Conservation (phyloP, 2,113 vertebrate species). For the Xiphorhynchus elegans region DNA sequence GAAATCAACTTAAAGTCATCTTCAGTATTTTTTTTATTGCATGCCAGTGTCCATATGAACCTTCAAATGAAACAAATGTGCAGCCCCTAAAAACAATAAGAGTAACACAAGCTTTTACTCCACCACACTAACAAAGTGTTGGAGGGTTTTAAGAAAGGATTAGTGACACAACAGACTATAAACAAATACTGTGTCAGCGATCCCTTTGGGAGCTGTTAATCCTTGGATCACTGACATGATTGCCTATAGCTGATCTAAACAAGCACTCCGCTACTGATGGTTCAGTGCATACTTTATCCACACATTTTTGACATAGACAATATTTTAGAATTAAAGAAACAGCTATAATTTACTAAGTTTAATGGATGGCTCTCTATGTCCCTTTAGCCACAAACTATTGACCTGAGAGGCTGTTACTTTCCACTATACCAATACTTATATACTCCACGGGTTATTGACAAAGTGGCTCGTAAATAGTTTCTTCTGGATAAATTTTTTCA, state of each 20-base stretch:
- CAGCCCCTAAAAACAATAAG: neutral
- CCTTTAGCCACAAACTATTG: neutral
- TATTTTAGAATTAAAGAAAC: neutral
- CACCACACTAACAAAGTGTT: neutral
- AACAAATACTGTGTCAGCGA: neutral
- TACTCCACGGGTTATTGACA: neutral
- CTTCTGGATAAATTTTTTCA: neutral
- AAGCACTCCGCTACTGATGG: neutral
- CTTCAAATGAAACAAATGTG: neutral
- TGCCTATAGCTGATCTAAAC: neutral
- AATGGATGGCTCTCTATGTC: neutral
- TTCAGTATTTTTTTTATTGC: neutral
- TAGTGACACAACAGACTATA: neutral
- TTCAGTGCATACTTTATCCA: neutral
- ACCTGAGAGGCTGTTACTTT: neutral
- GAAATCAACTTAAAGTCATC: neutral
- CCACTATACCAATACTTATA: neutral
- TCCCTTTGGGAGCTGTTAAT: neutral
- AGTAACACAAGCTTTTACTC: neutral
- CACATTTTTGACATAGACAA: neutral
- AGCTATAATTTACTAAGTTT: neutral
- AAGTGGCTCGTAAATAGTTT: neutral
- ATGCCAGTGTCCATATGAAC: neutral
- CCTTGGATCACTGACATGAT: neutral
- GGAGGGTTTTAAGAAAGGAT: conserved; percentile 31